Base-by-base conservation (phyloP, 2,113 vertebrate species). In the Phylloscopus whistleri region DNA sequence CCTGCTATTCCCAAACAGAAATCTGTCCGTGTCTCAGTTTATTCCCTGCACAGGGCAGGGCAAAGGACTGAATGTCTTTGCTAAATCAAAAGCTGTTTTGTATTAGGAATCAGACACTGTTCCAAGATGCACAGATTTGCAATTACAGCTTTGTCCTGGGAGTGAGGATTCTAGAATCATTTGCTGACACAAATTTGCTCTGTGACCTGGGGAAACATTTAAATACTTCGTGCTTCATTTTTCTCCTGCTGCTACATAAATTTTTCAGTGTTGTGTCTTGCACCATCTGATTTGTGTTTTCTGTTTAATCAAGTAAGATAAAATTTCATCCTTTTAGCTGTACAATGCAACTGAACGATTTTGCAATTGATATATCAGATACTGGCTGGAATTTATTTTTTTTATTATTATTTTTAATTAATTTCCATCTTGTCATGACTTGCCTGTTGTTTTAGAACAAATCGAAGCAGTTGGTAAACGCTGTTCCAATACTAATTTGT, bases 201-300 rank as follows among this genome's bases (percentile, higher is more conserved):
- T 90, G 81, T 97, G 93, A 95, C 87, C 90, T 53, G 44, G 83
- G 79, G 75, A 92, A 94, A 90, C 27, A 72, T 85, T 93, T 83
- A 77, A 93, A 88, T 87, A 91, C 55, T 83, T 79, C 7, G 33
- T 94, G 56, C 68, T 92, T 93, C 63, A 52, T 88, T 95, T 95
- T 94, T 41, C 64, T 95, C 83, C 79, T 78, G 68, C 79, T 93
- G 92, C 39, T 90, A 48, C 73, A 74, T 78, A 86, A 70, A 44
- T 94, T 92, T 97, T 95, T 91, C 80, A 72, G 73, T 46, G 69
- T 46, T 88, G 81, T 64, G 31, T 84, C 53, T 88, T 69, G 27
- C 21, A 75, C 28, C 52, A 84, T 27, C 75, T 79, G 91, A 87
- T 76, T 58, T 59, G 35, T 92, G 53, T 58, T 82, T 95, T 77